Percentiles rank a stretch among this genome's conserved stretches.
Evolutionary conservation across 2,113 vertebrate species (phyloP).

Genomic region (Pontoporia blainvillei): DNA sequence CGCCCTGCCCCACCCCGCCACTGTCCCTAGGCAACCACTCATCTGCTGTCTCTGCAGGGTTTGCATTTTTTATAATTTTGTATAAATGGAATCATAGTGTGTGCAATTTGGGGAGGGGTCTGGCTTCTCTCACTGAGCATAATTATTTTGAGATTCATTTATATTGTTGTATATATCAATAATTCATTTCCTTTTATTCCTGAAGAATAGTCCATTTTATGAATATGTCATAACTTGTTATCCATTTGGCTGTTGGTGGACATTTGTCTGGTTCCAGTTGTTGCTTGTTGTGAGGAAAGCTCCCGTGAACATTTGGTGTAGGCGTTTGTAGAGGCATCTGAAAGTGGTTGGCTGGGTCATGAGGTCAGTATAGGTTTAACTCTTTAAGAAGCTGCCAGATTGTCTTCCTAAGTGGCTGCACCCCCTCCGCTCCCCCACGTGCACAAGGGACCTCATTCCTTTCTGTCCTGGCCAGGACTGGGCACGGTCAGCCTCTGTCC

Average conservation of each 20-base stretch:
- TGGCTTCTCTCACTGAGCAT: background rate
- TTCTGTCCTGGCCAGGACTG: background rate
- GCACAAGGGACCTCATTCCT: background rate
- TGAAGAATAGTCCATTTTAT: background rate
- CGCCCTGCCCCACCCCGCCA: accelerated
- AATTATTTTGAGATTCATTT: background rate
- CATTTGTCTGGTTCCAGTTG: background rate
- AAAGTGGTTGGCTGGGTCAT: background rate
- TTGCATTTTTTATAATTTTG: background rate
- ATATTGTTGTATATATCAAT: background rate
- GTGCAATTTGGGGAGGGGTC: background rate
- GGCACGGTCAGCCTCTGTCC: background rate
- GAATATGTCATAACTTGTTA: background rate
- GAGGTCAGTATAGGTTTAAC: background rate
- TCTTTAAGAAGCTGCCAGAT: background rate
- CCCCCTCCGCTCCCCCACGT: background rate
- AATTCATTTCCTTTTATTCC: background rate
- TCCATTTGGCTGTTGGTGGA: background rate
- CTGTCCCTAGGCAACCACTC: background rate
- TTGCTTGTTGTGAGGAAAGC: background rate
- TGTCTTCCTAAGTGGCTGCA: background rate
- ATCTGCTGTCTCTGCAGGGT: background rate
- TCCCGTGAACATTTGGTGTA: background rate
- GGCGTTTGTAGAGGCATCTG: background rate
- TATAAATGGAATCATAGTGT: background rate